Evolutionary conservation across 2,797 vertebrate species (phyloP).

Genomic region (Rhinogobio ventralis): DNA sequence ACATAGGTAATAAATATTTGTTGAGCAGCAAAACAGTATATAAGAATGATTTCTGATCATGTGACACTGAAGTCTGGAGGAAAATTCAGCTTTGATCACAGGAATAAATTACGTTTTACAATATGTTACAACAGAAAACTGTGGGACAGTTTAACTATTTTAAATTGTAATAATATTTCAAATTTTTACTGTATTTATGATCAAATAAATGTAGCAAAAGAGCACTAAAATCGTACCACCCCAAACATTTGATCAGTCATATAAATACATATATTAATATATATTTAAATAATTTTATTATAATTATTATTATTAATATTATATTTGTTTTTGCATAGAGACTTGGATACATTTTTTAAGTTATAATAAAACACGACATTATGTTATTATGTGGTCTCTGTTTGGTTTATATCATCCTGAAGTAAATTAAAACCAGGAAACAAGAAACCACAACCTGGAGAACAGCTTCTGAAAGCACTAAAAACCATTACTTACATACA

Average conservation of each 20-base stretch:
- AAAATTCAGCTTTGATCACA: neutral
- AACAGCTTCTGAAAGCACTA: neutral
- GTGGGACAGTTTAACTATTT: neutral
- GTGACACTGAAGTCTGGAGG: too few relatives aligned
- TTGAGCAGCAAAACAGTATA: too few relatives aligned
- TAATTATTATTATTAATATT: neutral
- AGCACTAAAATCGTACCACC: neutral
- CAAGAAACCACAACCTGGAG: neutral
- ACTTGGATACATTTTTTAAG: neutral
- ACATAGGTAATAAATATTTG: too few relatives aligned
- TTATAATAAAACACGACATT: neutral
- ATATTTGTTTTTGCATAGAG: neutral
- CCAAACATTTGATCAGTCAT: neutral
- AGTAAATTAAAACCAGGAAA: slow-evolving; percentile 17
- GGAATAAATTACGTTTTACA: neutral
- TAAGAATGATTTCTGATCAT: too few relatives aligned
- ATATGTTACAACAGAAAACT: neutral
- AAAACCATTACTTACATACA: slow-evolving; percentile 3
- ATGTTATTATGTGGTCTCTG: neutral
- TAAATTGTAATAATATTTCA: neutral
- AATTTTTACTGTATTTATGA: neutral
- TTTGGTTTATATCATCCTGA: neutral
- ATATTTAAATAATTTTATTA: neutral
- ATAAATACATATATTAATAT: neutral
- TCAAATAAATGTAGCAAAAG: neutral